Conservation (phyloP, 2,113 vertebrate species). For the Phrynosoma platyrhinos region DNA sequence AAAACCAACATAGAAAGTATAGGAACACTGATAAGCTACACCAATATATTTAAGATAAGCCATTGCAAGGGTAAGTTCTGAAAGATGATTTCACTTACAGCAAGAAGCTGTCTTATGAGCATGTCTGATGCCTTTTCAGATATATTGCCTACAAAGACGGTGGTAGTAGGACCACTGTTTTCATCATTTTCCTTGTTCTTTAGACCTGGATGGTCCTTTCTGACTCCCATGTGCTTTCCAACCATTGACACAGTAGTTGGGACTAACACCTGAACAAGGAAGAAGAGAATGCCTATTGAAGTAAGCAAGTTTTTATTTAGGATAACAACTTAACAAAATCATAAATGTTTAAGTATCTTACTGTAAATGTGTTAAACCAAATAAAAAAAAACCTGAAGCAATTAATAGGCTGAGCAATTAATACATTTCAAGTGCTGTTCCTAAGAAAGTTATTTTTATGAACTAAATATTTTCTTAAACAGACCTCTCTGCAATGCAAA, state of each 20-base stretch:
- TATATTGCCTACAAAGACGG: slow-evolving; percentile 98
- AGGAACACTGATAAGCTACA: neutral
- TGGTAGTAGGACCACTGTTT: slow-evolving; percentile 94
- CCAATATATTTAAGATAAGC: neutral
- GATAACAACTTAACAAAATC: neutral
- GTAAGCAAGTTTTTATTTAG: neutral
- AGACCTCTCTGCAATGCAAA: neutral
- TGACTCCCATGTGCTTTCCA: slow-evolving; percentile 89
- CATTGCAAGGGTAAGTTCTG: neutral
- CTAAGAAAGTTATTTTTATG: neutral
- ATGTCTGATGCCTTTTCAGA: slow-evolving; percentile 99
- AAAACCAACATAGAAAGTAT: neutral
- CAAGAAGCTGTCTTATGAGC: slow-evolving; percentile 96
- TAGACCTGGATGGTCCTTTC: slow-evolving; percentile 85
- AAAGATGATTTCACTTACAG: slow-evolving; percentile 81
- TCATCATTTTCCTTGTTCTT: slow-evolving; percentile 89
- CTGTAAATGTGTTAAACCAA: rapidly evolving
- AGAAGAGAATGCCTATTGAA: neutral
- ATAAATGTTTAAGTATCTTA: neutral
- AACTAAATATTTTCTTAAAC: neutral
- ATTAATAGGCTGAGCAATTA: slow-evolving; percentile 23
- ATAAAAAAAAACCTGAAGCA: neutral
- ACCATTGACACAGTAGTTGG: slow-evolving; percentile 90
- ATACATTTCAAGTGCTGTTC: neutral
- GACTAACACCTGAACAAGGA: slow-evolving; percentile 84